Base-by-base conservation (phyloP, 1,140 invertebrate species). In the Drosophila rufa region DNA sequence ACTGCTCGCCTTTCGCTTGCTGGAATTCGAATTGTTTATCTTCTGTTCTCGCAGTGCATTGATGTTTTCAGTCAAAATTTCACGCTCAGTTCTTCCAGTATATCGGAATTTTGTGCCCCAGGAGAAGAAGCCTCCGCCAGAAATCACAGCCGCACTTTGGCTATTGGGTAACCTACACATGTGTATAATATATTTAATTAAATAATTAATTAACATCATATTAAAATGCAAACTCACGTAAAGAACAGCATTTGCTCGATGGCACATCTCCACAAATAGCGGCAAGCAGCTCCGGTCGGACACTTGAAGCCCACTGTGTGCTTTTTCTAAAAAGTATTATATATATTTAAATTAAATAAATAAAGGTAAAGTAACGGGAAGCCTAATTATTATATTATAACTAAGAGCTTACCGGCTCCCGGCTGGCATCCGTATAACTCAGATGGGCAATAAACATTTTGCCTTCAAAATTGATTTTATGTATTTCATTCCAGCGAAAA, bases 181-280 rank as follows among this genome's bases (percentile, higher is more conserved):
- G 47, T 51, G 3, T 1, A 22, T 15, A 9, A 12, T 1, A 4
- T 0, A 27, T 25, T 25, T 5, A 7, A 25, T 40, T 46, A 12
- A 42, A 7, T n/a, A 17, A 42, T 17, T 30, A 0, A 22, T 17
- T 2, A 47, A 4, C 1, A 0, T 14, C 4, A 2, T 5, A 96
- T 25, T 9, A 8, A 25, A 14, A 0, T 45, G 1, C 11, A 11
- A 0, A 17, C 97, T 96, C 94, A 99, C 98, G 98, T 99, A 93
- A 99, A 99, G 94, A 99, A 99, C 68, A 99, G 94, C 95, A 98
- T 98, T 93, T 99, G 98, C 93, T 99, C 98, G 62, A 99, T 97
- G 47, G 98, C 98, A 94, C 97, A 98, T 93, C 97, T 95, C 98
- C 98, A 99, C 40, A 99, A 95, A 93, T 99, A 97, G 82, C 98